Evolutionary conservation across 2,797 vertebrate species (phyloP), one percentile per base, ranked within the genome.

Genomic region (Austrolebias charrua): DNA sequence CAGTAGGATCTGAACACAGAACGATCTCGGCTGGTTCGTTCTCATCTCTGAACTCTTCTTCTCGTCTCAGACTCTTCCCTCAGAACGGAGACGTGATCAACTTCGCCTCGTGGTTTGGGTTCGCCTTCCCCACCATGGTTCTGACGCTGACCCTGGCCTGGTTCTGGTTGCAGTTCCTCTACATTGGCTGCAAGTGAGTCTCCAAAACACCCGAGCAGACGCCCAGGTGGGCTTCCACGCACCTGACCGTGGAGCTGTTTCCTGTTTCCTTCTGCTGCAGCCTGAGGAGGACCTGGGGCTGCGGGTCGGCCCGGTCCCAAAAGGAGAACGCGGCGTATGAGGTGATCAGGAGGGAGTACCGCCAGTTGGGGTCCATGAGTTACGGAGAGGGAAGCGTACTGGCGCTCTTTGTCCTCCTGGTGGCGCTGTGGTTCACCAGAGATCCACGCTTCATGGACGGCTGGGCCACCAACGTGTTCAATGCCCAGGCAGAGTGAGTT

Each of bases 21-120:
- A 2, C 2, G 33, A 11, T 12, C 2, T 11, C 10, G 3, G 38
- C 1, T 24, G 24, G 24, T 40, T 40, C 2, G 38, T 40, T 40
- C 38, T 40, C 10, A 1, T 40, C 38, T 40, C 38, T 40, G 38
- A 40, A 40, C 10, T 3, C 9, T 10, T 40, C 11, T 40, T 40
- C 24, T 24, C 24, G 24, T 40, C 38, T 0, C 71, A 98, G 97
- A 57, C 88, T 98, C 58, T 98, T 95, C 79, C 95, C 96, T 1
- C 57, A 88, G 16, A 98, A 94, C 8, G 93, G 91, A 1, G 94
- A 96, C 3, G 20, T 95, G 1, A 75, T 99, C 79, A 98, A 98
- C 87, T 99, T 97, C 72, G 96, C 94, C 1, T 96, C 95, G 15
- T 99, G 97, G 97, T 98, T 99, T 54, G 92, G 70, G 2, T 99